Base-by-base conservation (phyloP, 2,113 vertebrate genomes). In the Oxyura jamaicensis region DNA sequence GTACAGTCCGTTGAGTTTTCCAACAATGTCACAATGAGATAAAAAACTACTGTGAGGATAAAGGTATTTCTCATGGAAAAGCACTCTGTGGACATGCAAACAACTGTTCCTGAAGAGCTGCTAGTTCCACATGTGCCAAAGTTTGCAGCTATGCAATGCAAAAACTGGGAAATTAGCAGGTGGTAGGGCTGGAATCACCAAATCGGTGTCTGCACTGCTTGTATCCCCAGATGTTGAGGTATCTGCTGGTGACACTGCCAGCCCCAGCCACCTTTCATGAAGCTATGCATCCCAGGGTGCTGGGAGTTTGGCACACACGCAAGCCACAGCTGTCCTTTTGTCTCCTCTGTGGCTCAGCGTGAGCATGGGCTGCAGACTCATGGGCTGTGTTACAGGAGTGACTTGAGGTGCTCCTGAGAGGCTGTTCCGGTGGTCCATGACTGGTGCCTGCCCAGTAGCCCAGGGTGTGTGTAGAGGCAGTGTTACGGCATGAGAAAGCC, bases 251-350 rank as follows among this genome's bases (percentile, higher is more conserved):
- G 50, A 55, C 39, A 18, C 29, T 9, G 8, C 46, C 41, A 39
- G 29, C 28, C 8, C 33, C 4, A 3, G 11, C 12, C 20, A 31
- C 3, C 0, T 62, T 56, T 31, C 33, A 22, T 50, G 44, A 66
- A 90, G 46, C 39, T 22, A 44, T 1, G 1, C 26, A 50, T 44
- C 13, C 29, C 50, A 0, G 0, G 18, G 60, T 46, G 5, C 19
- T 11, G 13, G 16, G 5, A 4, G 6, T 48, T 50, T 36, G 17
- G 19, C 46, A 21, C 4, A 16, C 56, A 28, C 10, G 12, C 33
- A 28, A 52, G 22, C 48, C 41, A 35, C 35, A 75, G 62, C 33
- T 2, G 2, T 21, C 16, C 46, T 46, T 19, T 16, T 25, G 12
- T 13, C 53, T 39, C 13, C 12, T 22, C 3, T 1, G 19, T 20